Evolutionary conservation across 2,797 vertebrate genomes (phyloP).

Genomic region (Odontamblyopus rebecca): DNA sequence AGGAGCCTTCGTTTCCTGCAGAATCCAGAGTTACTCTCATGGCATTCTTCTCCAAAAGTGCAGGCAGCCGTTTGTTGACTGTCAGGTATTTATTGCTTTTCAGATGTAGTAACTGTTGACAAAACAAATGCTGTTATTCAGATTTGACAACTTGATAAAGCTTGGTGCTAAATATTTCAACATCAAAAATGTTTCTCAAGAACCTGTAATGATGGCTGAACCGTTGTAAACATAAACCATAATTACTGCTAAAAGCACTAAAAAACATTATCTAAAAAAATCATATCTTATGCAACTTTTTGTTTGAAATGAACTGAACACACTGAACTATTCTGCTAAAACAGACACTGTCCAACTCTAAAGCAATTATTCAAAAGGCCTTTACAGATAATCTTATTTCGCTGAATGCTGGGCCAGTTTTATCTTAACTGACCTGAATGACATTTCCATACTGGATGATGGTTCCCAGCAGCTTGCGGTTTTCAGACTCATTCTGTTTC

Average conservation of each 20-base stretch:
- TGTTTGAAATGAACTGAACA: neutral
- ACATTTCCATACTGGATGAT: slow-evolving; percentile 97
- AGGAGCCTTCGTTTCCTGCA: slow-evolving; percentile 96
- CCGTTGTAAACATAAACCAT: neutral
- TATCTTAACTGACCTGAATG: slow-evolving; percentile 84
- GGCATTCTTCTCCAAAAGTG: slow-evolving; percentile 96
- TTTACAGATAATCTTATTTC: slow-evolving; percentile 1
- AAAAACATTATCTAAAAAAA: neutral
- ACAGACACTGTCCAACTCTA: slow-evolving; percentile 5
- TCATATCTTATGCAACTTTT: neutral
- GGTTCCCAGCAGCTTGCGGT: slow-evolving; percentile 92
- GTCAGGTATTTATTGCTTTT: slow-evolving; percentile 99
- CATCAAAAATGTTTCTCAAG: no score
- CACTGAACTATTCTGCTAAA: neutral
- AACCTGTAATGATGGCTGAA: no score
- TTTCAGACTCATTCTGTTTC: slow-evolving; percentile 98
- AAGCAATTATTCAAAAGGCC: slow-evolving; percentile 46
- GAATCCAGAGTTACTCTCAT: slow-evolving; percentile 97
- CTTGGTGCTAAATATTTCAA: neutral
- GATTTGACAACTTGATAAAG: neutral
- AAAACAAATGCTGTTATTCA: slow-evolving; percentile 5
- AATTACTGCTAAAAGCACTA: neutral
- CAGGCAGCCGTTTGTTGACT: slow-evolving; percentile 96
- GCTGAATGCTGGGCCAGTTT: slow-evolving; percentile 6
- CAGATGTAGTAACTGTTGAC: slow-evolving; percentile 89